A percentile compares a stretch with the other conserved stretches of the same genome.
Evolutionary conservation across 2,113 vertebrate genomes (phyloP).

Genomic region (Myrmecophaga tridactyla): DNA sequence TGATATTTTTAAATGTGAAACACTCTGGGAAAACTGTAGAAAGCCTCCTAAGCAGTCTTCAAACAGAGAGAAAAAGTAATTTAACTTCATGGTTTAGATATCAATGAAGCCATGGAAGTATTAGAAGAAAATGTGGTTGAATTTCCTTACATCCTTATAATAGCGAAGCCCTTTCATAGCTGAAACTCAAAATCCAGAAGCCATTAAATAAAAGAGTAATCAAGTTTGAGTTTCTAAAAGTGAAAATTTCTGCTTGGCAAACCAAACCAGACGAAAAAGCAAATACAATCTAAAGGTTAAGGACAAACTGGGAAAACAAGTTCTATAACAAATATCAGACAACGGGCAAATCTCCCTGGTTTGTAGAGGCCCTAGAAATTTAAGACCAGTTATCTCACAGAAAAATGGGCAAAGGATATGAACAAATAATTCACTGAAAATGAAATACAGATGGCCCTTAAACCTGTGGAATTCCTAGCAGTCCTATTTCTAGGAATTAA

Average conservation of each 20-base stretch:
- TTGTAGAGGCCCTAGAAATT: not conserved
- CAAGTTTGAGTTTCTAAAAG: not conserved
- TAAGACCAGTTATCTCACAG: not conserved
- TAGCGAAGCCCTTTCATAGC: not conserved
- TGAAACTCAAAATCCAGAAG: not conserved
- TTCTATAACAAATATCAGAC: not conserved
- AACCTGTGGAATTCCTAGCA: not conserved
- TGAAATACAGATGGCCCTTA: not conserved
- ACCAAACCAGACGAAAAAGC: not conserved
- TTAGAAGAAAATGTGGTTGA: not conserved
- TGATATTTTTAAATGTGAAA: too few relatives aligned
- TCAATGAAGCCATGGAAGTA: not conserved
- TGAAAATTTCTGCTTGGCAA: not conserved
- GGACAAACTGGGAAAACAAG: not conserved
- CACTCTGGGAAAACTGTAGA: too few relatives aligned
- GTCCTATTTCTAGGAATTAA: not conserved
- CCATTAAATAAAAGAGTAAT: not conserved
- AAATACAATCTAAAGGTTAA: not conserved
- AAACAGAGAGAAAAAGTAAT: too few relatives aligned
- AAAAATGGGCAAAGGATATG: not conserved
- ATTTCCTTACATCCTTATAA: not conserved
- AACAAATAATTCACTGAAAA: not conserved
- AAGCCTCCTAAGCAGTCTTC: too few relatives aligned
- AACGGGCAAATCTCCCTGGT: not conserved
- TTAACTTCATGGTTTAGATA: not conserved